Base-by-base conservation (phyloP, 2,113 vertebrate species). In the Podiceps cristatus region DNA sequence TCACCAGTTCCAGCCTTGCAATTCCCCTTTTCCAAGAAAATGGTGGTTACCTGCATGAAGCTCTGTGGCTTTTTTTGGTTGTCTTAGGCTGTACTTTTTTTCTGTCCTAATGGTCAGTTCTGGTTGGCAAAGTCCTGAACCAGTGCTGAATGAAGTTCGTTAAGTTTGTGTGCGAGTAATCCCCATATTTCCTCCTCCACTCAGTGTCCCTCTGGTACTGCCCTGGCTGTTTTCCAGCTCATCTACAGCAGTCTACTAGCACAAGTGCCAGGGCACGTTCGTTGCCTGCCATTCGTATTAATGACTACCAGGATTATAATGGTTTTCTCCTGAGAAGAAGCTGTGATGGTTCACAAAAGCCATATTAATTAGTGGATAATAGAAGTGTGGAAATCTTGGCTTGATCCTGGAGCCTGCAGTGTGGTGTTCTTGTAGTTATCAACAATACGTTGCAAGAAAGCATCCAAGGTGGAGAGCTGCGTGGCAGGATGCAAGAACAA, bases 281-380 rank as follows among this genome's bases (percentile, higher is more conserved):
- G 22, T 67, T 90, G 79, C 79, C 47, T 95, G 83, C n/a, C n/a
- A n/a, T 97, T 84, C 80, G 50, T 96, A 77, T 93, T 95, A 94
- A 94, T 95, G 82, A 80, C 88, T 94, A 52, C 23, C 37, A 90
- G 82, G 82, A 76, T 93, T 88, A 86, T 83, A 80, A 73, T 27
- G 31, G 59, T 78, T 92, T 88, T 76, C 79, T 92, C 90, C 47
- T 59, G 95, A 90, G 92, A 92, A 44, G 1, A 16, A 95, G 55
- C 49, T 50, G 59, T 0, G 0, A 2, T 55, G 68, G 40, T 83
- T 92, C 68, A 90, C 90, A 88, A 92, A 88, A 95, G 56, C 86
- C 33, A 9, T 90, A 92, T 96, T 90, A 93, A 93, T 97, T 95
- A 95, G 71, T 16, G 33, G 50, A 24, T 88, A 88, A 88, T 55